These are phyloP conservation scores for Cydia splendana DNA, from an alignment of 1,140 invertebrate genomes.

Conservation along the genomic window DNA sequence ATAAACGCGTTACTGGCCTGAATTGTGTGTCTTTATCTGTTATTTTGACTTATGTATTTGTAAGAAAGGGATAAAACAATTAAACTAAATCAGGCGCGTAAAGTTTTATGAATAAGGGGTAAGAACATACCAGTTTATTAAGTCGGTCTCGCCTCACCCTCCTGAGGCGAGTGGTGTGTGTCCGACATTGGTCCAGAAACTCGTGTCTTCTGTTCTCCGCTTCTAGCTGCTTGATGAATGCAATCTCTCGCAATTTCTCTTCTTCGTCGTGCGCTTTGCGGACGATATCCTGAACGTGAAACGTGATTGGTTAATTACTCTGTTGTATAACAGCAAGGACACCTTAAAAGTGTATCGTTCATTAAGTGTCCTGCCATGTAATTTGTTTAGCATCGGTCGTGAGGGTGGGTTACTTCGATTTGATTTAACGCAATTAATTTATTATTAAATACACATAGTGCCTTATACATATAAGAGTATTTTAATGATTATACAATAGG, in stretches of 20 bases:
- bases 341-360: no score
- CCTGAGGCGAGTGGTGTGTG: constrained; percentile 91
- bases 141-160: constrained; percentile 84
- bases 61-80: no score
- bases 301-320: neutral
- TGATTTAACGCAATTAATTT: no score
- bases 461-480: neutral
- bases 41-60: no score
- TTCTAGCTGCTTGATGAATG: constrained; percentile 97
- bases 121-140: constrained; percentile 73
- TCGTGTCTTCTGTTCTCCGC: constrained; percentile 97
- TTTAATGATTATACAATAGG: constrained; percentile 1
- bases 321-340: neutral
- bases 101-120: no score
- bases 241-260: constrained; percentile 97
- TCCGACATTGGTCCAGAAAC: constrained; percentile 89
- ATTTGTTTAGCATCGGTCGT: no score
- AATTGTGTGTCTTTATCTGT: no score
- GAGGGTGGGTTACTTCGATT: no score
- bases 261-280: constrained; percentile 98
- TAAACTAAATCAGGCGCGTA: no score
- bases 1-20: no score
- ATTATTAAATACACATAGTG: no score
- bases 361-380: no score
- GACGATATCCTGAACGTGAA: constrained; percentile 85